phyloP scores from a whole-genome alignment of 1,140 invertebrate genomes.

The Anastrepha ludens region DNA sequence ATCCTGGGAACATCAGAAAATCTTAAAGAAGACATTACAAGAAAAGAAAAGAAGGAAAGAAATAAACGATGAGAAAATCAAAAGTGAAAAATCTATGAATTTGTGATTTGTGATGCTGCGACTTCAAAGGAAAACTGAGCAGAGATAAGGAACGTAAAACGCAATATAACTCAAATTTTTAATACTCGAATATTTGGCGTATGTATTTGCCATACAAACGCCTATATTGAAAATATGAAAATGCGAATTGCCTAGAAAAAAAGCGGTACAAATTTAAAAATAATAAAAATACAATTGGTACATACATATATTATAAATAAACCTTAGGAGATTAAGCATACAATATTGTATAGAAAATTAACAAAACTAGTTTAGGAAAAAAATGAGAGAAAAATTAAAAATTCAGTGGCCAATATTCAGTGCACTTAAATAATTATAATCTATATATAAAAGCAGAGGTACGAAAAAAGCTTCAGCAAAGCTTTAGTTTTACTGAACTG shows the following conservation, averaged over 20 bases:
- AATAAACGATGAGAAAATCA: conserved; percentile 72
- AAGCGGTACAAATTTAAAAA: not conserved
- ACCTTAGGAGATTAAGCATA: not conserved
- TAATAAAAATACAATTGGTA: not conserved
- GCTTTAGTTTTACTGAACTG: too few relatives aligned
- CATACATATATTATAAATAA: not conserved
- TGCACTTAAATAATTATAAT: too few relatives aligned
- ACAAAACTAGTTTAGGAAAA: too few relatives aligned
- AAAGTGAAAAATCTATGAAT: conserved; percentile 63
- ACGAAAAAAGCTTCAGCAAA: too few relatives aligned
- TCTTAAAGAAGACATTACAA: conserved; percentile 71
- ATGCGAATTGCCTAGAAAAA: conserved; percentile 5
- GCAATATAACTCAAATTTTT: not conserved
- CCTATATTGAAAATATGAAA: conserved; percentile 1
- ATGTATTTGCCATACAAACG: not conserved
- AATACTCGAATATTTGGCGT: not conserved
- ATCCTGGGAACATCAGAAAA: conserved; percentile 87
- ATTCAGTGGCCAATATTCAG: too few relatives aligned
- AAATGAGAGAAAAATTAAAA: too few relatives aligned
- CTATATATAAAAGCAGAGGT: too few relatives aligned
- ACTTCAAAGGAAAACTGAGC: conserved; percentile 32
- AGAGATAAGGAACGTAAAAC: not conserved
- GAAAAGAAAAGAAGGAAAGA: conserved; percentile 68
- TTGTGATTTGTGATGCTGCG: conserved; percentile 48
- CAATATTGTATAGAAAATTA: too few relatives aligned